Evolutionary conservation across 2,888 invertebrate species (phyloP), one percentile per base, ranked within the genome.

Genomic region (Apomyelois bistriatella): DNA sequence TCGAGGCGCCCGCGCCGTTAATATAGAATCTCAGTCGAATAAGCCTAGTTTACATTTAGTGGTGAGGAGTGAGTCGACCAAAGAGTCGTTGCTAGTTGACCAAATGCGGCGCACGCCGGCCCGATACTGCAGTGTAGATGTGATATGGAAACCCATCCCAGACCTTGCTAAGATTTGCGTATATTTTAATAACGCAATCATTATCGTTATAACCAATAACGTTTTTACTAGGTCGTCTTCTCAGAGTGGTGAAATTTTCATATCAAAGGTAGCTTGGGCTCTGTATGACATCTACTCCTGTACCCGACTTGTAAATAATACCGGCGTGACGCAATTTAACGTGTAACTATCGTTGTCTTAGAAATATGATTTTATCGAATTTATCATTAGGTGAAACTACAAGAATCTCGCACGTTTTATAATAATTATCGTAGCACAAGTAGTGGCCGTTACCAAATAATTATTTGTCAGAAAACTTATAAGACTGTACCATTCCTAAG

Each of bases 11-110:
- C 16, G 59, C 43, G 46, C 46, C 46, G 13, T 46, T 46, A 46
- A 35, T 46, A 32, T 46, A 46, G 46, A 84, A 84, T 84, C 84
- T 84, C 84, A 84, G 64, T 84, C 74, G 74, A 66, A 62, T 78
- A 75, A 72, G 66, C 65, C 59, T 62, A 59, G 57, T 54, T 52
- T 64, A 64, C 58, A 59, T 66, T n/a, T 66, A 61, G 59, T 48
- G 32, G 58, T 48, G 46, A 32, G 46, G 46, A 16, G 46, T 46
- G 32, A 46, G 32, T 46, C 46, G 46, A 46, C 46, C 46, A 46
- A 46, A 46, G 46, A 58, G 65, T 65, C 71, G 67, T 67, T 65
- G 79, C 79, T 77, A 77, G 76, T 68, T 67, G 69, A 76, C 82
- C 82, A 82, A 78, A 80, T 69, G 69, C 38, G 41, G 51, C 28